Conservation (phyloP, 2,888 invertebrate species). For the Mystacides longicornis region DNA sequence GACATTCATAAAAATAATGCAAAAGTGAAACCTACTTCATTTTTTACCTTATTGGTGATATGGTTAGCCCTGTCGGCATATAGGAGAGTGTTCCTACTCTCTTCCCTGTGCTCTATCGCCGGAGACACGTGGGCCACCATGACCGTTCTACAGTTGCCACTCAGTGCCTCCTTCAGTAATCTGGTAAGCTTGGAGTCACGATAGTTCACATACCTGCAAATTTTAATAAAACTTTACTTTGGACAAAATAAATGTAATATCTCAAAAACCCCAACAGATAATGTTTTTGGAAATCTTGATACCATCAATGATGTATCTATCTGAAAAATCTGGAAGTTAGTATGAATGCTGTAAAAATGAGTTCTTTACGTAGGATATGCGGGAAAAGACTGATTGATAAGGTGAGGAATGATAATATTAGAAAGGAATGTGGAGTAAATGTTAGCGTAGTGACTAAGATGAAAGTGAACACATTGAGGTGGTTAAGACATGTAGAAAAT, state of each 20-base stretch:
- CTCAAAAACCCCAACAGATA: background rate
- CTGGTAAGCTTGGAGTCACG: constrained; percentile 93
- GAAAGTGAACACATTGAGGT: no score
- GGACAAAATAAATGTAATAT: background rate
- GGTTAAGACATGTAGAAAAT: no score
- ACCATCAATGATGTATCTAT: background rate
- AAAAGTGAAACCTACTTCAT: background rate
- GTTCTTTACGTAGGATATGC: no score
- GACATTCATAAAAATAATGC: background rate
- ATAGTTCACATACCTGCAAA: constrained; percentile 78
- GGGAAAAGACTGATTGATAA: no score
- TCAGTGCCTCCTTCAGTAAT: constrained; percentile 76
- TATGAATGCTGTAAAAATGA: no score
- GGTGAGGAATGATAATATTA: no score
- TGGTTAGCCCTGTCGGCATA: constrained; percentile 92
- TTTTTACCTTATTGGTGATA: constrained; percentile 75
- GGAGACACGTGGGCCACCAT: constrained; percentile 97
- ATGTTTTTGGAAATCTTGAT: background rate
- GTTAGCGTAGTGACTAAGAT: no score
- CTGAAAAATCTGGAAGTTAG: background rate
- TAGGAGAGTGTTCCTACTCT: constrained; percentile 86
- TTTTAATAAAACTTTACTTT: no score
- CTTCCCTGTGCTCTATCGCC: constrained; percentile 73
- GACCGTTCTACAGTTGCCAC: constrained; percentile 89
- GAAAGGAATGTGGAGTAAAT: no score